Conservation (phyloP, 2,113 vertebrate species). For the Lonchura striata region DNA sequence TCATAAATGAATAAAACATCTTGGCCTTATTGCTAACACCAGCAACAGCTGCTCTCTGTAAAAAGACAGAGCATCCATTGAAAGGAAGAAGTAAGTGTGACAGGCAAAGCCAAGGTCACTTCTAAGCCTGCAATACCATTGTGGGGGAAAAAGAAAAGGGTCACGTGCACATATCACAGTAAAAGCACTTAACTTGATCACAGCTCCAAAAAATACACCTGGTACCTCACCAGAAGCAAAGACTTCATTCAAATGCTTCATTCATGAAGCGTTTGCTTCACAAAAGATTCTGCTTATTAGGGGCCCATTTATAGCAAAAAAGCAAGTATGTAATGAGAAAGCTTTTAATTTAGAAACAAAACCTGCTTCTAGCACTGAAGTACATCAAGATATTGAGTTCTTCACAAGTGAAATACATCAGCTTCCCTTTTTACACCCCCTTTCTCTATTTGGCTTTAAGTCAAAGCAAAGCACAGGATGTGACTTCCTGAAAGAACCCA, state of each 20-base stretch:
- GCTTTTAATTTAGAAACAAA: background rate
- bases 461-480: background rate
- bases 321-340: background rate
- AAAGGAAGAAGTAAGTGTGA: background rate
- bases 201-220: background rate
- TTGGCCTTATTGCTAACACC: background rate
- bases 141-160: background rate
- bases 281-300: background rate
- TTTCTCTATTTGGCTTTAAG: background rate
- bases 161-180: background rate
- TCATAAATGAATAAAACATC: conserved; percentile 49
- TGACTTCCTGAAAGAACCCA: background rate
- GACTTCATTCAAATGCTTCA: background rate
- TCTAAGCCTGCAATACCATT: background rate
- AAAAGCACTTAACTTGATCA: background rate
- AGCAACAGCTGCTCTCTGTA: conserved; percentile 11
- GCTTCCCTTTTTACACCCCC: background rate
- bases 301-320: background rate
- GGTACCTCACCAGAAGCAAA: background rate
- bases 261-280: background rate
- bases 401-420: background rate
- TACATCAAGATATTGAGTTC: background rate
- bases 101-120: background rate
- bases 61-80: conserved; percentile 16
- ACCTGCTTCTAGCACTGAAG: background rate